Evolutionary conservation across 1,140 invertebrate species (phyloP).

Genomic region (Drusus annulatus): DNA sequence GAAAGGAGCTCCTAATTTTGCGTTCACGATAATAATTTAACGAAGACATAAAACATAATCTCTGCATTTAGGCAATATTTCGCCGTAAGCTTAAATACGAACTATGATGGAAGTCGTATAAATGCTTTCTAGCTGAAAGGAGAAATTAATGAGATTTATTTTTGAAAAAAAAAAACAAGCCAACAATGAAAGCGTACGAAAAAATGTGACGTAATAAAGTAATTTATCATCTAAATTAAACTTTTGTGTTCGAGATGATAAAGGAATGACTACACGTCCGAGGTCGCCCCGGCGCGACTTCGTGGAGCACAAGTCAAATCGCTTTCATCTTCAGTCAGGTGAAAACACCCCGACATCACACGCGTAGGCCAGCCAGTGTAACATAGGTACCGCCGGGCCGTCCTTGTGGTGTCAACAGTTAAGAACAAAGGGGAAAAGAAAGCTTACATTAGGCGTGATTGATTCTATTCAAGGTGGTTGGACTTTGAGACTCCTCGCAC

Average conservation of each 20-base stretch:
- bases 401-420: constrained; percentile 44
- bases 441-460: constrained; percentile 43
- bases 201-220: constrained; percentile 20
- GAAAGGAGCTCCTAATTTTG: no score
- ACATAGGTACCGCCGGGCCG: not conserved
- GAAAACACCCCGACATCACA: constrained; percentile 23
- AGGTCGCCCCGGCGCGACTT: not conserved
- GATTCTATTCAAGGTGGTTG: constrained; percentile 40
- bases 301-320: not conserved
- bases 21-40: not conserved
- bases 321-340: constrained; percentile 35
- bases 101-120: not conserved
- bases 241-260: constrained; percentile 33
- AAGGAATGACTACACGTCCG: constrained; percentile 34
- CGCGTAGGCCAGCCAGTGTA: not conserved
- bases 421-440: constrained; percentile 45
- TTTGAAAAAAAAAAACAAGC: no score
- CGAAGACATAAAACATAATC: not conserved
- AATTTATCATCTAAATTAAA: constrained; percentile 34
- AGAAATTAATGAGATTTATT: no score
- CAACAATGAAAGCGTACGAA: constrained; percentile 17
- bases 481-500: constrained; percentile 19
- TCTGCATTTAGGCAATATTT: not conserved
- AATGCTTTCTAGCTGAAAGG: not conserved
- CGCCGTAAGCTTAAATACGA: not conserved